Evolutionary conservation across 2,113 vertebrate genomes (phyloP), one percentile per base, ranked within the genome.

Genomic region (Lophura nycthemera): DNA sequence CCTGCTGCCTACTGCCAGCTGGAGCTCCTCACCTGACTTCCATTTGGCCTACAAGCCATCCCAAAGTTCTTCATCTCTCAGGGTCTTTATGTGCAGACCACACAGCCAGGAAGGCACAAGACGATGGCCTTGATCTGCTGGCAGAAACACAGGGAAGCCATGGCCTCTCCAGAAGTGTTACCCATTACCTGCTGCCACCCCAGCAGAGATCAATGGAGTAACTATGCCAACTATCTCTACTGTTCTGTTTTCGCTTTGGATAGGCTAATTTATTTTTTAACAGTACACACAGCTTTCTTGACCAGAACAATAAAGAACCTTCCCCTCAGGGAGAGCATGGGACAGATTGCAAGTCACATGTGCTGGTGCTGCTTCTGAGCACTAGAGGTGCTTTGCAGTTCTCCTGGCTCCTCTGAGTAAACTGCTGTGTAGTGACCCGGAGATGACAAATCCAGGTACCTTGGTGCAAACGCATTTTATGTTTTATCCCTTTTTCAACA

Each of bases 401-500:
- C 79, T 66, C 76, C 86, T 86, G 85, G 24, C 16, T 60, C 61
- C 65, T 88, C 61, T 81, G 52, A 42, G 54, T 52, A 77, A 93
- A 66, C 32, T 2, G 3, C 6, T 48, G 27, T 66, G n/a, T 57
- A 85, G 80, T 85, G 60, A 81, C 76, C 57, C 43, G 57, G 34
- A 81, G 83, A 86, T 57, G 85, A 91, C 61, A 86, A 77, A 83
- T 32, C 32, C 57, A 88, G 65, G n/a, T 74, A 83, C 27, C 27
- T 52, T 6, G 73, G 36, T 25, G 54, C 27, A 83, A 78, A 83
- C 22, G 64, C 20, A 42, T 88, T 92, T 89, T 65, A 36, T 75
- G 90, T 83, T 92, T 95, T 94, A 81, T 25, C 43, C 69, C 30
- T 86, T 95, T 86, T 83, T 65, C n/a, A 88, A 83, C 78, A 81